phyloP scores from a whole-genome alignment of 30 jellyfish, hydroid and myxozoan genomes.

The Aurelia sp. region DNA sequence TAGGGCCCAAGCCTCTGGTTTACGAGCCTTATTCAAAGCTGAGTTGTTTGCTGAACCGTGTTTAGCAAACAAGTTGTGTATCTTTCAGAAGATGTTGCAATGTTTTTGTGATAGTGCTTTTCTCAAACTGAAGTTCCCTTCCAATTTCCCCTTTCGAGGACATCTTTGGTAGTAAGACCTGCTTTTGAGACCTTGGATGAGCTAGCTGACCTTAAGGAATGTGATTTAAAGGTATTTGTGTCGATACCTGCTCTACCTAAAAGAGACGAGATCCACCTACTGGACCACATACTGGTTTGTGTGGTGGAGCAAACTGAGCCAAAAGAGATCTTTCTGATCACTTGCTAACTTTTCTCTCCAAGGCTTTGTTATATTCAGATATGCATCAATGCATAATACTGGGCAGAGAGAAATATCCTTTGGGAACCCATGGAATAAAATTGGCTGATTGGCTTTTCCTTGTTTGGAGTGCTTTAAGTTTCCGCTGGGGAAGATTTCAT shows the following conservation, averaged over 20 bases:
- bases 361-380: not conserved
- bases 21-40: not conserved
- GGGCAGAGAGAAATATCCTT: not conserved
- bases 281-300: no score
- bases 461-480: not conserved
- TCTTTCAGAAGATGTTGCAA: not conserved
- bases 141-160: not conserved
- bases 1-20: constrained; percentile 1
- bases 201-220: no score
- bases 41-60: not conserved
- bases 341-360: not conserved
- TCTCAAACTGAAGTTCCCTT: not conserved
- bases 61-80: not conserved
- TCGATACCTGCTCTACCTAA: no score
- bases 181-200: no score
- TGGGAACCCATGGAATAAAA: not conserved
- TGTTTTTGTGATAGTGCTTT: not conserved
- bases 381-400: not conserved
- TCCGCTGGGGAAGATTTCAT: constrained; percentile 5
- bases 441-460: constrained; percentile 1
- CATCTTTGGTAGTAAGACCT: not conserved
- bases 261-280: no score
- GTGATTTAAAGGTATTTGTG: no score
- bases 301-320: not conserved
- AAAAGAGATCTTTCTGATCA: not conserved